phyloP scores from a whole-genome alignment of 2,797 vertebrate genomes.

The Cuculus canorus region DNA sequence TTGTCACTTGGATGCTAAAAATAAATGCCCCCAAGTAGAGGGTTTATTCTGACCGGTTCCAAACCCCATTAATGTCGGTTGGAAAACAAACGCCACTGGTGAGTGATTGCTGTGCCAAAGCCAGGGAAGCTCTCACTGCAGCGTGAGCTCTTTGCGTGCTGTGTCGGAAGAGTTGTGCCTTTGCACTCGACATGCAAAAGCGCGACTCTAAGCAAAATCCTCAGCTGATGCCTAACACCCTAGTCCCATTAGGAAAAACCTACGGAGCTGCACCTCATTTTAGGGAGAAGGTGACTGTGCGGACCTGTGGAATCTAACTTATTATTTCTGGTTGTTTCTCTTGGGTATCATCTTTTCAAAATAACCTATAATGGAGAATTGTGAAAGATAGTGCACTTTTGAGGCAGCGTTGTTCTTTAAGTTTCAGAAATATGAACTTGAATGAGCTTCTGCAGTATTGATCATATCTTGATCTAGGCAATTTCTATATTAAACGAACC shows the following conservation, averaged over 20 bases:
- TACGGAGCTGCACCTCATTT: background rate
- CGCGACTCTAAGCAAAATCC: background rate
- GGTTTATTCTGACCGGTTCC: background rate
- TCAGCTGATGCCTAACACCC: background rate
- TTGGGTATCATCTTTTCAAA: background rate
- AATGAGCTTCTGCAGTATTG: background rate
- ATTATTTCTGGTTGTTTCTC: background rate
- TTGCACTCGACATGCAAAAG: slow-evolving; percentile 18
- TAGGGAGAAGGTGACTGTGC: background rate
- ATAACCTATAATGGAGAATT: background rate
- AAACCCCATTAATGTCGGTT: background rate
- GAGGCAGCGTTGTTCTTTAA: background rate
- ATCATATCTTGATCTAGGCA: background rate
- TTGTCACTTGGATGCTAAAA: background rate
- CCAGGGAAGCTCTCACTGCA: background rate
- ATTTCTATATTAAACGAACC: background rate
- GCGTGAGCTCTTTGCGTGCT: background rate
- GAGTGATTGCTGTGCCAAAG: background rate
- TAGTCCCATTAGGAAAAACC: background rate
- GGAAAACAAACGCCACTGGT: background rate
- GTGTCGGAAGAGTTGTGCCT: background rate
- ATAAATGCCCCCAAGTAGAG: background rate
- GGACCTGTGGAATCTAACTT: background rate
- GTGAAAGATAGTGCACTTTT: background rate
- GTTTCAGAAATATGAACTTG: background rate